phyloP scores from a whole-genome alignment of 1,140 invertebrate species.

The Drosophila lacteicornis region DNA sequence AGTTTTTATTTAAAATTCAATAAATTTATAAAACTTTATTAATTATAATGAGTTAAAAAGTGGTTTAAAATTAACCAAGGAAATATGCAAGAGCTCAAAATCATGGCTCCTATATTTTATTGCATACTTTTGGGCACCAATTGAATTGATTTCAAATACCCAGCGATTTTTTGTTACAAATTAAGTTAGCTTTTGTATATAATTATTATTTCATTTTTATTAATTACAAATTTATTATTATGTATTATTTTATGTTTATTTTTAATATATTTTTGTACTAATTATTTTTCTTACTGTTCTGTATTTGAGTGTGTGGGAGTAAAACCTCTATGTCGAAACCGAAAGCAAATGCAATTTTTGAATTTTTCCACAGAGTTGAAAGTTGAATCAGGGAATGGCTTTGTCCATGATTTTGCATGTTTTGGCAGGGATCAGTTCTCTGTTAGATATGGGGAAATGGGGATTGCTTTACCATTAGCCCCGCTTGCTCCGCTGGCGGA shows the following conservation, averaged over 20 bases:
- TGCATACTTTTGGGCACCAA: too few species aligned
- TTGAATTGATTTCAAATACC: too few species aligned
- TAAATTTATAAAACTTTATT: too few species aligned
- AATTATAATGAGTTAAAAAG: too few species aligned
- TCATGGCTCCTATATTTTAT: too few species aligned
- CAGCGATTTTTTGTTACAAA: too few species aligned
- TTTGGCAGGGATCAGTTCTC: constrained; percentile 44
- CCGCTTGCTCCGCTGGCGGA: constrained; percentile 12
- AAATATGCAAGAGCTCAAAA: too few species aligned
- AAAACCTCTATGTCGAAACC: constrained; percentile 42
- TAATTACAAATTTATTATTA: neutral
- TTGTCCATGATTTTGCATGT: constrained; percentile 55
- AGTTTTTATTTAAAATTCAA: too few species aligned
- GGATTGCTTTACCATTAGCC: constrained; percentile 53
- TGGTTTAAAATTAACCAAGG: too few species aligned
- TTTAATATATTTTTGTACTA: too few species aligned
- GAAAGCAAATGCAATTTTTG: constrained; percentile 51
- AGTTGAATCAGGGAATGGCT: constrained; percentile 40
- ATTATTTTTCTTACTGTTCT: neutral
- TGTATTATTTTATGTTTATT: neutral
- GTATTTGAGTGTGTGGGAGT: constrained; percentile 11
- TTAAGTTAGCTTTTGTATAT: neutral
- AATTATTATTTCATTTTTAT: neutral
- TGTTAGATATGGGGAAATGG: constrained; percentile 32
- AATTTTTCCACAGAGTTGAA: constrained; percentile 45